phyloP scores from a whole-genome alignment of 2,888 invertebrate genomes.

The Drosophila ezoana region DNA sequence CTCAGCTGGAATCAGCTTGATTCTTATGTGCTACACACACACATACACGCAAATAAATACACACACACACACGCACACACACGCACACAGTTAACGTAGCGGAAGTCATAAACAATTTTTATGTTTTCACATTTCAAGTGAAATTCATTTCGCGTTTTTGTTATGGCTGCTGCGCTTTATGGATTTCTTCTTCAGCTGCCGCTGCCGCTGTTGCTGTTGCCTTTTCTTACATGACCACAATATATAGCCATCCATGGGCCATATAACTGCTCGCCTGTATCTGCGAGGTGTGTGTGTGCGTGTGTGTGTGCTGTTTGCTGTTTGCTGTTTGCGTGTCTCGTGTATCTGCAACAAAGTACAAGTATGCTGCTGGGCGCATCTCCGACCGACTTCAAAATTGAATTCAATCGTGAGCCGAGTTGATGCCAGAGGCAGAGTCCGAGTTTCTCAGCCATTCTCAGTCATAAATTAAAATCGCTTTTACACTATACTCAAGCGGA shows the following conservation, averaged over 20 bases:
- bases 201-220: conserved; percentile 16
- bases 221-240: conserved; percentile 61
- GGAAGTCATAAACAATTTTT: conserved; percentile 79
- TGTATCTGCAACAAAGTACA: conserved; percentile 47
- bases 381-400: conserved; percentile 41
- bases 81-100: conserved; percentile 58
- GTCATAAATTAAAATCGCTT: conserved; percentile 30
- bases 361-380: conserved; percentile 18
- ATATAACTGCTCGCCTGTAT: conserved; percentile 41
- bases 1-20: conserved; percentile 19
- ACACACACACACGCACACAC: conserved; percentile 5
- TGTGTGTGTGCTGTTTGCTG: conserved; percentile 15
- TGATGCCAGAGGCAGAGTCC: conserved; percentile 7
- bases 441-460: not conserved
- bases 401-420: conserved; percentile 50
- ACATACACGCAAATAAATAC: not conserved
- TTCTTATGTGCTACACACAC: conserved; percentile 19
- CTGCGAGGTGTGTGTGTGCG: conserved; percentile 11
- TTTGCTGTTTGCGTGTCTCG: not conserved
- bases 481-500: conserved; percentile 25
- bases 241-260: conserved; percentile 50
- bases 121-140: conserved; percentile 80
- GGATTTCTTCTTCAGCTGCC: conserved; percentile 58
- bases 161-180: conserved; percentile 78
- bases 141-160: conserved; percentile 80